Conservation (phyloP, 2,797 vertebrate species). For the Cottoperca gobio region DNA sequence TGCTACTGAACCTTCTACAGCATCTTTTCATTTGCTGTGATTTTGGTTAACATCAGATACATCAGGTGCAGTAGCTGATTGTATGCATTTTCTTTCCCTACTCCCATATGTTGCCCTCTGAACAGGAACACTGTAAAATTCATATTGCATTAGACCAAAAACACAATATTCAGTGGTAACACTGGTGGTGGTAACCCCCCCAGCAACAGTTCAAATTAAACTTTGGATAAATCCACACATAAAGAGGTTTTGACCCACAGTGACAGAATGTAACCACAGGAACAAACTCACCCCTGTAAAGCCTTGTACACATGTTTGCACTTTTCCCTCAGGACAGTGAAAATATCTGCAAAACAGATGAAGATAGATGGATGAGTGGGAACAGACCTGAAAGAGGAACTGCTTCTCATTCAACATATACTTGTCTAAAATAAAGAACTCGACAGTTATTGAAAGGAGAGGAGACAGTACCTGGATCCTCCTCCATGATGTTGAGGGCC, state of each 20-base stretch:
- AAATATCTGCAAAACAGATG: conserved; percentile 86
- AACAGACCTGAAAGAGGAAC: neutral
- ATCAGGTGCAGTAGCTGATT: no score
- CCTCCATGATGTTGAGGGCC: conserved; percentile 96
- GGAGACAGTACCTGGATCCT: conserved; percentile 89
- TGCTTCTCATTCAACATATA: neutral
- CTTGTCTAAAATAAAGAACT: no score
- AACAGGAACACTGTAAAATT: neutral
- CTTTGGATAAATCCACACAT: neutral
- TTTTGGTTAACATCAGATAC: no score
- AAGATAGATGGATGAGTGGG: neutral
- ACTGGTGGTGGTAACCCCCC: no score
- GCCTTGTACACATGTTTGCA: conserved; percentile 88
- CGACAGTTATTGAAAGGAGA: no score
- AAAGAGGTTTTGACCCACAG: neutral
- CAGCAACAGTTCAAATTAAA: neutral
- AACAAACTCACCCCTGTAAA: conserved; percentile 88
- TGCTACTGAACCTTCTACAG: neutral
- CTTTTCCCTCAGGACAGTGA: conserved; percentile 88
- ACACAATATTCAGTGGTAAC: neutral
- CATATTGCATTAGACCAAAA: neutral
- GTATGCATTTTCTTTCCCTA: no score
- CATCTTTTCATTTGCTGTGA: neutral
- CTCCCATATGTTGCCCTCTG: neutral
- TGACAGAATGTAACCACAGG: neutral